phyloP scores from a whole-genome alignment of 2,888 invertebrate species.

The Melangyna quadrimaculata region DNA sequence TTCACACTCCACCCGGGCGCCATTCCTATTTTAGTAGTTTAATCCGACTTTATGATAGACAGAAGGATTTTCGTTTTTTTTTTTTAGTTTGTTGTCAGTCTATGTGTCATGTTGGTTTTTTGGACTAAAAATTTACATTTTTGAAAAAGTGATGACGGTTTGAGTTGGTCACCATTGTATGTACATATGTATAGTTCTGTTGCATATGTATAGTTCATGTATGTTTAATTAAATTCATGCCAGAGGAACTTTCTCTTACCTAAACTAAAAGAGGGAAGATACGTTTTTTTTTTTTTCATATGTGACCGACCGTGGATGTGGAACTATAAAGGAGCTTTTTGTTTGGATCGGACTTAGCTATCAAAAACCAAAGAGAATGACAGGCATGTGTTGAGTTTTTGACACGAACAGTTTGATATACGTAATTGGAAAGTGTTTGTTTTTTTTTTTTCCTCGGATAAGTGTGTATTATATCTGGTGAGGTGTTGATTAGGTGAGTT shows the following conservation, averaged over 20 bases:
- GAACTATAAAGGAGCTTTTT: conserved; percentile 21
- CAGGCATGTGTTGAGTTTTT: conserved; percentile 28
- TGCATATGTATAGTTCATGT: conserved; percentile 58
- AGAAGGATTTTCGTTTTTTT: conserved; percentile 35
- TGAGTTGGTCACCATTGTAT: neutral
- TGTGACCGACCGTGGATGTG: neutral
- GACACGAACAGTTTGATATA: conserved; percentile 15
- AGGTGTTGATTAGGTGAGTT: conserved; percentile 57
- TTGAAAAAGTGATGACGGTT: neutral
- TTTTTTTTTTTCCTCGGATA: neutral
- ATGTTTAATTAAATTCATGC: conserved; percentile 47
- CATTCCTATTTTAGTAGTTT: conserved; percentile 41
- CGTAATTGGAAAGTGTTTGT: conserved; percentile 10
- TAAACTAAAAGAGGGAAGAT: neutral
- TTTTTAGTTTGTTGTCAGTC: conserved; percentile 25
- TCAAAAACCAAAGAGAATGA: neutral
- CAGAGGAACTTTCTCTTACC: neutral
- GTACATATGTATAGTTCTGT: conserved; percentile 16
- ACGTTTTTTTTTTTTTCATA: neutral
- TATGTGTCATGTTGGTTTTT: conserved; percentile 64
- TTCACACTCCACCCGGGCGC: conserved; percentile 26
- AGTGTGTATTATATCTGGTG: conserved; percentile 30
- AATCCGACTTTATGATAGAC: conserved; percentile 65
- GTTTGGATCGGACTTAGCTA: conserved; percentile 30
- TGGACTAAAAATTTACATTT: conserved; percentile 57